phyloP scores from a whole-genome alignment of 2,888 invertebrate species.

The Argyra leucocephala region DNA sequence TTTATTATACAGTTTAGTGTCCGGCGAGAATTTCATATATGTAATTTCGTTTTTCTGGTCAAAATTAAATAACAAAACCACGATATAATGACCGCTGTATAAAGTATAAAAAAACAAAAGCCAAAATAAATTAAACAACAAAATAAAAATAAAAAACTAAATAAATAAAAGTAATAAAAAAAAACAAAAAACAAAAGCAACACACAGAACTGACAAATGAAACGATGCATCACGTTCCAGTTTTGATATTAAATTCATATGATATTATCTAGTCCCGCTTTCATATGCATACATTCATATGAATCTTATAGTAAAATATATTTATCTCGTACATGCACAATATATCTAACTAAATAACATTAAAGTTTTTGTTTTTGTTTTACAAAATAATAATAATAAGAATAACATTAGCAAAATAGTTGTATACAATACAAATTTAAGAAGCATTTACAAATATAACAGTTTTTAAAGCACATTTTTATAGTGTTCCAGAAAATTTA shows the following conservation, averaged over 20 bases:
- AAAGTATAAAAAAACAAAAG: neutral
- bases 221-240: neutral
- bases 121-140: neutral
- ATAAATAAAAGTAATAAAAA: neutral
- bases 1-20: neutral
- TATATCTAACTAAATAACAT: no score
- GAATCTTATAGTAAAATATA: neutral
- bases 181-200: neutral
- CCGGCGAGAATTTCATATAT: neutral
- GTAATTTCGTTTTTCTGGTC: neutral
- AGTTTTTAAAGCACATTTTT: no score
- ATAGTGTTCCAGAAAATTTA: no score
- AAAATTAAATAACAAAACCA: neutral
- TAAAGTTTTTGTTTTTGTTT: no score
- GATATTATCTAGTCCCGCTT: conserved; percentile 4
- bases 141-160: neutral
- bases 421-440: no score
- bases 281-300: neutral
- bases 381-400: no score
- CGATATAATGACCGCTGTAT: neutral
- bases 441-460: no score
- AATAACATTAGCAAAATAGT: no score
- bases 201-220: no score
- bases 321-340: no score
- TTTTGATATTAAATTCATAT: conserved; percentile 5